A percentile compares a stretch with the other conserved stretches of the same genome.
Evolutionary conservation across 2,797 vertebrate genomes (phyloP).

Genomic region (Bovichtus variegatus): DNA sequence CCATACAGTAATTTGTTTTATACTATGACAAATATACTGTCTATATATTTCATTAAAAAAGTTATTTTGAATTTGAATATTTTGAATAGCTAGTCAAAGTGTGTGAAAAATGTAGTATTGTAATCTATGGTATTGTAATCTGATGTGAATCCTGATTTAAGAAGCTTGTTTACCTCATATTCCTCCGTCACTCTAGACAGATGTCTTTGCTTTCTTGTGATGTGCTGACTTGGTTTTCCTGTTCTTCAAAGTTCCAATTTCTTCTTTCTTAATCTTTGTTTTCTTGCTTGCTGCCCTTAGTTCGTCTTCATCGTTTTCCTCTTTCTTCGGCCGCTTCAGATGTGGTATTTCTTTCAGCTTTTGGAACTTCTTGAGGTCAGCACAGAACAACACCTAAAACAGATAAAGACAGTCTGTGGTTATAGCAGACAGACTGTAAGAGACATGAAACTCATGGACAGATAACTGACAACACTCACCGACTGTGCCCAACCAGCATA

Average conservation of each 20-base stretch:
- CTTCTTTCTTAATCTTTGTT: constrained; percentile 53
- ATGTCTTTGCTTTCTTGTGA: constrained; percentile 49
- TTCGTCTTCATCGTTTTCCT: constrained; percentile 44
- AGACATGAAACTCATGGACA: background rate
- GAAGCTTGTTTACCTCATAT: constrained; percentile 39
- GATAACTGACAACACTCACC: constrained; percentile 74
- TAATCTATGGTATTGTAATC: background rate
- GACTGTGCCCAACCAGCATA: constrained; percentile 92
- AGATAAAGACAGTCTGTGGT: constrained; percentile 6
- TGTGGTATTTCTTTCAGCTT: constrained; percentile 62
- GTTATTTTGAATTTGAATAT: background rate
- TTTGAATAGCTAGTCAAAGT: background rate
- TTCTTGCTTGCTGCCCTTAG: constrained; percentile 26
- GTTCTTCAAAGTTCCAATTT: constrained; percentile 18
- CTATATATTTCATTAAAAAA: background rate
- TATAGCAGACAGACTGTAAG: background rate
- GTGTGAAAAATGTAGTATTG: background rate
- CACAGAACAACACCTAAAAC: constrained; percentile 93
- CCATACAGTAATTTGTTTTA: background rate
- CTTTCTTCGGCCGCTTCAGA: constrained; percentile 60
- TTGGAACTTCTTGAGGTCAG: constrained; percentile 91
- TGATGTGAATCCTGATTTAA: constrained; percentile 14
- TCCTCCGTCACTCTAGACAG: constrained; percentile 50
- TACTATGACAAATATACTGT: background rate
- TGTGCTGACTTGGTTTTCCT: constrained; percentile 20